phyloP scores from a whole-genome alignment of 2,797 vertebrate genomes.

The Onychomys torridus region DNA sequence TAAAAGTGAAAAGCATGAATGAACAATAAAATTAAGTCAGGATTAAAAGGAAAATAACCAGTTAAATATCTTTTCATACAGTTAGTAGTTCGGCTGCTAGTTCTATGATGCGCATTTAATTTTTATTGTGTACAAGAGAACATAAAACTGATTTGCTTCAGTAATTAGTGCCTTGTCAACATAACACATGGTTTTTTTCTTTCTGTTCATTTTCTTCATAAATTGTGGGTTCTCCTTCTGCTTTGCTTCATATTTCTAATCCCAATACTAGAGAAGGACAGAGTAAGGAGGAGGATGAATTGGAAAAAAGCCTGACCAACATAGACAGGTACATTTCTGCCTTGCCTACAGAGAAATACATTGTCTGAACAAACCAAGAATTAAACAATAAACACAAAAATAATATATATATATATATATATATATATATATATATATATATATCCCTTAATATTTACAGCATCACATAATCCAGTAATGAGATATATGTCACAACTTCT shows the following conservation, averaged over 20 bases:
- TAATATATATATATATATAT: not conserved
- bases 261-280: not conserved
- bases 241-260: not conserved
- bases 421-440: not conserved
- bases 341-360: not conserved
- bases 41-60: not conserved
- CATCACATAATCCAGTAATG: not conserved
- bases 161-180: not conserved
- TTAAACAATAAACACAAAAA: not conserved
- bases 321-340: not conserved
- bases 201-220: not conserved
- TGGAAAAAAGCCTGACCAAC: not conserved
- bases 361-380: not conserved
- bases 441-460: not conserved
- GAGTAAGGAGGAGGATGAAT: not conserved
- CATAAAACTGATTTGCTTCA: not conserved
- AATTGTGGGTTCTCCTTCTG: not conserved
- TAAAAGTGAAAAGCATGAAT: not conserved
- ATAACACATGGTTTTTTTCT: not conserved
- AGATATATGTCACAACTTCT: too few relatives aligned
- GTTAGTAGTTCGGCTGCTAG: not conserved
- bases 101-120: not conserved
- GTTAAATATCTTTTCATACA: not conserved
- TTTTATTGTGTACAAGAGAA: not conserved
- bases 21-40: not conserved